Evolutionary conservation across 2,888 invertebrate species (phyloP).

Genomic region (Amblyteles armatorius): DNA sequence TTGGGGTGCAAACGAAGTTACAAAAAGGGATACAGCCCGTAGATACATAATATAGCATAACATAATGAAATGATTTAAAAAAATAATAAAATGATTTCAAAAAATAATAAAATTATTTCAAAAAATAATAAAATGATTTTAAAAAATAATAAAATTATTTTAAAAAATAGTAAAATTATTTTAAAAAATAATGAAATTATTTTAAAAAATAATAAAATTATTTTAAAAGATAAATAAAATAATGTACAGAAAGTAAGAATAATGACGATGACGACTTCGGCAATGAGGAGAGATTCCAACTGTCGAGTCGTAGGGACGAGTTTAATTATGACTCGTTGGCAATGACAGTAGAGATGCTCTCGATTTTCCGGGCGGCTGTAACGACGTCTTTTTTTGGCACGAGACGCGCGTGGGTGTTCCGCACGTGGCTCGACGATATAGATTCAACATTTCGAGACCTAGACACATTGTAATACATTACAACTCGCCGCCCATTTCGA

Average conservation of each 20-base stretch:
- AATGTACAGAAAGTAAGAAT: background rate
- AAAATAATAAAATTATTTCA: no score
- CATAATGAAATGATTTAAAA: no score
- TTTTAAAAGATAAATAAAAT: no score
- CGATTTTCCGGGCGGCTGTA: slow-evolving; percentile 50
- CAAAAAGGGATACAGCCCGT: no score
- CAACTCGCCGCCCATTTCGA: background rate
- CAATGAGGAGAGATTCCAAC: slow-evolving; percentile 19
- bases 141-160: no score
- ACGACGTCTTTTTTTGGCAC: slow-evolving; percentile 65
- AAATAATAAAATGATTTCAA: no score
- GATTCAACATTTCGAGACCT: slow-evolving; percentile 42
- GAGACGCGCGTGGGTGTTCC: slow-evolving; percentile 65
- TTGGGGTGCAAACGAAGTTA: no score
- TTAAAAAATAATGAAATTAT: no score
- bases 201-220: no score
- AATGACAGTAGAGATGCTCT: slow-evolving; percentile 26
- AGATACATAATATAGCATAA: no score
- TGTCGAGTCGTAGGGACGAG: background rate
- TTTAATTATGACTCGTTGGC: slow-evolving; percentile 1
- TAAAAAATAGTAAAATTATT: no score
- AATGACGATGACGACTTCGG: slow-evolving; percentile 3
- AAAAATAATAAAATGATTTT: no score
- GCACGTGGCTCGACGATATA: slow-evolving; percentile 62
- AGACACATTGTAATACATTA: slow-evolving; percentile 65